phyloP scores from a whole-genome alignment of 2,888 invertebrate genomes.

The Cryptosula pallasiana region DNA sequence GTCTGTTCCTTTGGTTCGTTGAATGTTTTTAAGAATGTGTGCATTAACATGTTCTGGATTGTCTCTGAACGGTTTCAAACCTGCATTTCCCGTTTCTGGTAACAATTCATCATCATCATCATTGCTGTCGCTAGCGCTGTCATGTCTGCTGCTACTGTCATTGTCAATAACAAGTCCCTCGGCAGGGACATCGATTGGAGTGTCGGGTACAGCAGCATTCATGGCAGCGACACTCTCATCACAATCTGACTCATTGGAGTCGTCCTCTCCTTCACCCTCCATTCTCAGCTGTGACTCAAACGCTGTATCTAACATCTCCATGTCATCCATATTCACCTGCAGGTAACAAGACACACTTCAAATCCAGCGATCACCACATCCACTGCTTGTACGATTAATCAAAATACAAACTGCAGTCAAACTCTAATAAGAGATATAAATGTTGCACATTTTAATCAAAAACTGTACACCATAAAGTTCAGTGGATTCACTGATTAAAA shows the following conservation, averaged over 20 bases:
- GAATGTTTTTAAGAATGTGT: conserved; percentile 30
- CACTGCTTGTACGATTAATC: neutral
- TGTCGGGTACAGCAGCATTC: no score
- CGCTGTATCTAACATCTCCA: conserved; percentile 12
- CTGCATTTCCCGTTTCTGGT: conserved; percentile 38
- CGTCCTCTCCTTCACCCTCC: conserved; percentile 29
- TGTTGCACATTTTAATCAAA: no score
- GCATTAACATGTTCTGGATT: conserved; percentile 35
- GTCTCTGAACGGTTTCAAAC: conserved; percentile 42
- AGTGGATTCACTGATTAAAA: no score
- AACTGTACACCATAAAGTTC: no score
- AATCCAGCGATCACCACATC: neutral
- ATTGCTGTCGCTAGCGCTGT: conserved; percentile 30
- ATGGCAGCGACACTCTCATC: neutral
- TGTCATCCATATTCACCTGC: conserved; percentile 9
- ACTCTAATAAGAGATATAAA: no score
- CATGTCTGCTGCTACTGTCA: neutral
- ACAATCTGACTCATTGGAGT: conserved; percentile 30
- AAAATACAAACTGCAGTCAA: no score
- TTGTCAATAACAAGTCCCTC: neutral
- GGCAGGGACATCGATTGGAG: neutral
- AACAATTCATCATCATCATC: conserved; percentile 44
- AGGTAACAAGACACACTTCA: neutral
- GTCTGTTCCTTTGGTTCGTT: conserved; percentile 28
- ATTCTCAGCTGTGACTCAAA: conserved; percentile 26